phyloP scores from a whole-genome alignment of 1,140 invertebrate species.

The Papilio polytes region DNA sequence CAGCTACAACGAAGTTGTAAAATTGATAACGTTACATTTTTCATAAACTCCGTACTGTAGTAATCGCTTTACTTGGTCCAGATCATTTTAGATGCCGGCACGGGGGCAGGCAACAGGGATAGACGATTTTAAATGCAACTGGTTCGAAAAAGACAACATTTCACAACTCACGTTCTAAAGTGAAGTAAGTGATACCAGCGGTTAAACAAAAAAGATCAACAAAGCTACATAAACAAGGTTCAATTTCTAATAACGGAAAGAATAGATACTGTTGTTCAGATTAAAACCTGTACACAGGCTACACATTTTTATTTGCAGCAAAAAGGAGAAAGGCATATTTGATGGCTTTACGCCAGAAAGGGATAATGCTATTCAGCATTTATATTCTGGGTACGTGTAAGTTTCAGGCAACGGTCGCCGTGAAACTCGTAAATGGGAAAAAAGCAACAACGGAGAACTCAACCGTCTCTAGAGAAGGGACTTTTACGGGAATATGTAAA shows the following conservation, averaged over 20 bases:
- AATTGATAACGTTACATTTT: conserved; percentile 76
- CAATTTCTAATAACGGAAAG: conserved; percentile 51
- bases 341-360: conserved; percentile 52
- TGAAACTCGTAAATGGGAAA: conserved; percentile 84
- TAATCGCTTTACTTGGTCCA: conserved; percentile 80
- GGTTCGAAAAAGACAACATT: conserved; percentile 82
- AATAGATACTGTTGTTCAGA: conserved; percentile 73
- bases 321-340: conserved; percentile 63
- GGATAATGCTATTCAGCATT: conserved; percentile 72
- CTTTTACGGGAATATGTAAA: neutral
- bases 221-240: conserved; percentile 43
- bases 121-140: conserved; percentile 81
- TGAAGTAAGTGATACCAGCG: conserved; percentile 46
- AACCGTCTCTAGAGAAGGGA: conserved; percentile 78
- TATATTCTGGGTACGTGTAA: conserved; percentile 83
- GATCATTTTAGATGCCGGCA: conserved; percentile 77
- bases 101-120: conserved; percentile 72
- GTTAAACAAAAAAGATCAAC: conserved; percentile 48
- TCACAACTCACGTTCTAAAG: conserved; percentile 53
- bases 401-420: conserved; percentile 83
- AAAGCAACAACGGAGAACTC: conserved; percentile 82
- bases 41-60: conserved; percentile 69
- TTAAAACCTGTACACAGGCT: conserved; percentile 73
- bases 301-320: conserved; percentile 81
- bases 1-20: conserved; percentile 54